These are phyloP conservation scores for Neotragus pygmaeus DNA, from an alignment of 2,113 vertebrate genomes.

Conservation along the genomic window DNA sequence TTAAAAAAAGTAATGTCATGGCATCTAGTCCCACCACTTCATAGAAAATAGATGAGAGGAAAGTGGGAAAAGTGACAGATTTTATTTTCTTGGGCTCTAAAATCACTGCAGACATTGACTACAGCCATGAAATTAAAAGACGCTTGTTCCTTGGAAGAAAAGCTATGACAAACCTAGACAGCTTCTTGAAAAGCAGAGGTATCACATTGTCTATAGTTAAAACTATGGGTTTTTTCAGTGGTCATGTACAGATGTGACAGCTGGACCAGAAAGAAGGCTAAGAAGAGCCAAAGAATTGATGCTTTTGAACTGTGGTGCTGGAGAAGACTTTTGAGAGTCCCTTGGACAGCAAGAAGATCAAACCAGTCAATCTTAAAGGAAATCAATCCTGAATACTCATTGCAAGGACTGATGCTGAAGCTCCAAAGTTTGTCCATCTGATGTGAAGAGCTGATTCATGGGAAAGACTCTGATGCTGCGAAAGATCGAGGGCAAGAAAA, in stretches of 20 bases:
- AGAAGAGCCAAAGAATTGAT: background rate
- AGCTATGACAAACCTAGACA: background rate
- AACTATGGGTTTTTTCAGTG: background rate
- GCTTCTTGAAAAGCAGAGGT: background rate
- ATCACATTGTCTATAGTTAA: background rate
- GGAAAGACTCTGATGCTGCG: background rate
- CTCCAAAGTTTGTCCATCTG: background rate
- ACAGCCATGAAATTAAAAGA: background rate
- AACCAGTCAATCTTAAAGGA: background rate
- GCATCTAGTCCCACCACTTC: background rate
- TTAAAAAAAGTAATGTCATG: background rate
- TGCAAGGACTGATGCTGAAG: background rate
- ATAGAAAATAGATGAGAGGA: background rate
- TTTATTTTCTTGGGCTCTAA: background rate
- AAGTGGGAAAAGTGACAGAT: background rate
- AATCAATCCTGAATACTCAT: background rate
- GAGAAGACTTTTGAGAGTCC: background rate
- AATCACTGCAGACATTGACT: background rate
- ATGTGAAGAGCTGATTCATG: background rate
- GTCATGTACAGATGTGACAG: background rate
- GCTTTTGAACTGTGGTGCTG: background rate
- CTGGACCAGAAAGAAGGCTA: background rate
- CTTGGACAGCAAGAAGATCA: background rate
- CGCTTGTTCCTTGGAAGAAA: background rate
- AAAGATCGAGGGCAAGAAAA: background rate